Conservation (phyloP, 2,797 vertebrate species). For the Otolemur crassicaudatus region DNA sequence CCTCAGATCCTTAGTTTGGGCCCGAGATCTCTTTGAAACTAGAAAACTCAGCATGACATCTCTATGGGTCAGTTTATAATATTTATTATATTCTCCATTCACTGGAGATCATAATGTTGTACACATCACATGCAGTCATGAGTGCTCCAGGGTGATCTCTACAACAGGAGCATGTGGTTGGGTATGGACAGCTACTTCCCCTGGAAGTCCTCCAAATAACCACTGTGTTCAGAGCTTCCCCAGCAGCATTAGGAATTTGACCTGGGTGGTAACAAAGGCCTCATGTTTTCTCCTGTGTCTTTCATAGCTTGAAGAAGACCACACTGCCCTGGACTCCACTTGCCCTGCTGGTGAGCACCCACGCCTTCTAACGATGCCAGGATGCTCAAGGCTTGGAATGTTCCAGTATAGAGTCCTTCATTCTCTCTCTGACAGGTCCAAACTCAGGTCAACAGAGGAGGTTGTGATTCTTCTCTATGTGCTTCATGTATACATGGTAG, state of each 20-base stretch:
- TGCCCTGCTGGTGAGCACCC: neutral
- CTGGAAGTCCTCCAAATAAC: neutral
- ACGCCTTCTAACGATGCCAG: too few species aligned
- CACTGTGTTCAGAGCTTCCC: neutral
- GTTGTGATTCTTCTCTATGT: neutral
- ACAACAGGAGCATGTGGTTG: neutral
- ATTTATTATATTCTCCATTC: neutral
- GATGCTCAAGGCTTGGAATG: neutral
- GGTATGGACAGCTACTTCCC: neutral
- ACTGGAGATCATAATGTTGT: neutral
- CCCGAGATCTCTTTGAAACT: neutral
- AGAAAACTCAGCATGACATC: neutral
- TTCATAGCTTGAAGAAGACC: neutral
- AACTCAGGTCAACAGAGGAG: neutral
- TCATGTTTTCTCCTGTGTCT: neutral
- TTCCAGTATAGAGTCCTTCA: neutral
- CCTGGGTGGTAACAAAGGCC: neutral
- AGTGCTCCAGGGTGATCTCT: too few species aligned
- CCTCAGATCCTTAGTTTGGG: neutral
- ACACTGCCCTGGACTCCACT: neutral
- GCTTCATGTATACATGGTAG: neutral
- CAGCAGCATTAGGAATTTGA: neutral
- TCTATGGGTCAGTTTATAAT: neutral
- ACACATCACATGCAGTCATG: neutral
- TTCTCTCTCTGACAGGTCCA: neutral